Evolutionary conservation across 2,888 invertebrate species (phyloP).

Genomic region (Lepas anatifera): DNA sequence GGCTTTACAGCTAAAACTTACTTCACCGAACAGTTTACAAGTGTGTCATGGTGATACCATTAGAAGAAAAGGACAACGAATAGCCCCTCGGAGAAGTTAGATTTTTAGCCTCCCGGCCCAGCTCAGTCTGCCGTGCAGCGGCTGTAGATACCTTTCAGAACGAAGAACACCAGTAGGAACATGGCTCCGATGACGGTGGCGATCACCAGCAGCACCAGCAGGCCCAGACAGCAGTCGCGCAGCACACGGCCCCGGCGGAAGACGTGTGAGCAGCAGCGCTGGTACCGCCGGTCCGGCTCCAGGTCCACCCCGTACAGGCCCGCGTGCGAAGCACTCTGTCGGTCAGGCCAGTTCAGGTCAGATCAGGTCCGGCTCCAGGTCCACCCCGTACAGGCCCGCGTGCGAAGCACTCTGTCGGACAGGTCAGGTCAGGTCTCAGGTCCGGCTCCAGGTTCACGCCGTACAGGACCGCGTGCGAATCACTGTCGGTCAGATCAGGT

Average conservation of each 20-base stretch:
- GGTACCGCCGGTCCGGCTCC: conserved; percentile 23
- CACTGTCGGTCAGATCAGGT: no score
- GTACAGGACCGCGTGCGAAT: background rate
- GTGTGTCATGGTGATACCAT: background rate
- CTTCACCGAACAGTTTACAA: background rate
- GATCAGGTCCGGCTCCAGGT: conserved; percentile 19
- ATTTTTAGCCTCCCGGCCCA: no score
- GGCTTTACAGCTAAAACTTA: background rate
- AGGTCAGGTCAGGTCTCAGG: no score
- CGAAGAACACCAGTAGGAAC: conserved; percentile 23
- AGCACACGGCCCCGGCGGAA: conserved; percentile 21
- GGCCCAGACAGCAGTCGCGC: conserved; percentile 21
- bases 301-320: conserved; percentile 1
- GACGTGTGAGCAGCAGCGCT: conserved; percentile 20
- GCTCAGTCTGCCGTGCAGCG: no score
- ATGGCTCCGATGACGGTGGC: conserved; percentile 23
- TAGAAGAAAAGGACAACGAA: background rate
- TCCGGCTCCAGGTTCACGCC: conserved; percentile 20
- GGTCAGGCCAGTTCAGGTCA: background rate
- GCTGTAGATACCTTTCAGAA: conserved; percentile 22
- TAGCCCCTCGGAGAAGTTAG: no score
- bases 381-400: background rate
- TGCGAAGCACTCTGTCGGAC: background rate
- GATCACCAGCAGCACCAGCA: conserved; percentile 23
- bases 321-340: background rate